phyloP scores from a whole-genome alignment of 2,888 invertebrate genomes.

The Tryphoninae sp. region DNA sequence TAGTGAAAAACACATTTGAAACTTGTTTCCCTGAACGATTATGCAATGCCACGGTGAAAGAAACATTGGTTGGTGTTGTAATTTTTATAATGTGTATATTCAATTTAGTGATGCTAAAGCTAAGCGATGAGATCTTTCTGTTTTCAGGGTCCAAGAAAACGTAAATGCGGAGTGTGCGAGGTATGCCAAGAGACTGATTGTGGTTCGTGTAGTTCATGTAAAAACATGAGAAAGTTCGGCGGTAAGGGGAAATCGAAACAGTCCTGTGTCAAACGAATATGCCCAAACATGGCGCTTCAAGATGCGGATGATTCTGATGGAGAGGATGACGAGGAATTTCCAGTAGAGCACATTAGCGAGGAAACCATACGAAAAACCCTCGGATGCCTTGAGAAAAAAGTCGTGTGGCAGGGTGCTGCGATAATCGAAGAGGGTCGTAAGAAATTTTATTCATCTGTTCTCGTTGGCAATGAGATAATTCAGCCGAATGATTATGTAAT shows the following conservation, averaged over 20 bases:
- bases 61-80: conserved; percentile 76
- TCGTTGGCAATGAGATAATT: conserved; percentile 81
- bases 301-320: conserved; percentile 86
- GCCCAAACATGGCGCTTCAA: conserved; percentile 90
- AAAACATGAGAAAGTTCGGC: conserved; percentile 91
- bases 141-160: conserved; percentile 82
- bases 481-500: conserved; percentile 81
- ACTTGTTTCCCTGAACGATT: conserved; percentile 88
- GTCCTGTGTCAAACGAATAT: conserved; percentile 85
- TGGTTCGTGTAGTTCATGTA: conserved; percentile 88
- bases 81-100: not conserved
- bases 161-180: conserved; percentile 90
- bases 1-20: conserved; percentile 90
- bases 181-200: conserved; percentile 90
- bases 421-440: conserved; percentile 83
- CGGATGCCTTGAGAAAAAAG: conserved; percentile 80
- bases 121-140: not conserved
- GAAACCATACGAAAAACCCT: conserved; percentile 70
- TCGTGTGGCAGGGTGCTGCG: conserved; percentile 76
- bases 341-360: conserved; percentile 27
- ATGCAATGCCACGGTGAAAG: conserved; percentile 83
- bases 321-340: conserved; percentile 3
- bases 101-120: not conserved
- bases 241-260: conserved; percentile 86
- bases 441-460: conserved; percentile 78